Conservation (phyloP, 2,113 vertebrate genomes). For the Brachionichthys hirsutus region DNA sequence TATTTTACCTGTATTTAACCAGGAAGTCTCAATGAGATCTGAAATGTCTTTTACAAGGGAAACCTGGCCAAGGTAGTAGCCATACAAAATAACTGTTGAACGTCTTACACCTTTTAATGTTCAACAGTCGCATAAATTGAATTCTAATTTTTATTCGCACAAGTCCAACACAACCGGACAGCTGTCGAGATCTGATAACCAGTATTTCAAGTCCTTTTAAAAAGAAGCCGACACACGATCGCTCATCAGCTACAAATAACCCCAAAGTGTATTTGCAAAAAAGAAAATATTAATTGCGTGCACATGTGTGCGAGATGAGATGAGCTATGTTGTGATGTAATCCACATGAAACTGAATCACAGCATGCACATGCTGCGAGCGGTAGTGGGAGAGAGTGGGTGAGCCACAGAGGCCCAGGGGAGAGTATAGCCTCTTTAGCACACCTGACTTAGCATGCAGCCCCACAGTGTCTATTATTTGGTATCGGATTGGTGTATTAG, state of each 20-base stretch:
- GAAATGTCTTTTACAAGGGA: too few species aligned
- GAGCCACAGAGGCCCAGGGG: constrained; percentile 25
- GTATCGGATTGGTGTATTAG: constrained; percentile 65
- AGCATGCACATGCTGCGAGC: constrained; percentile 50
- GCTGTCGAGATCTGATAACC: constrained; percentile 12
- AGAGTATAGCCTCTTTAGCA: constrained; percentile 26
- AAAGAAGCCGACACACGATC: constrained; percentile 22
- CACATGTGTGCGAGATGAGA: constrained; percentile 34
- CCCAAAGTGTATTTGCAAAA: constrained; percentile 17
- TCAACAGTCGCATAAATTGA: neutral
- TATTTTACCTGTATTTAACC: too few species aligned
- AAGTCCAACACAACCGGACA: constrained; percentile 7
- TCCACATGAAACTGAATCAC: constrained; percentile 69
- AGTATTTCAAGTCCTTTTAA: constrained; percentile 30
- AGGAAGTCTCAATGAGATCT: too few species aligned
- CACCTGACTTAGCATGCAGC: constrained; percentile 59
- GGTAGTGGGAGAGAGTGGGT: constrained; percentile 16
- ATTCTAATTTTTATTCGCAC: constrained; percentile 12
- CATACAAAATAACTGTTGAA: neutral
- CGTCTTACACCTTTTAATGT: neutral
- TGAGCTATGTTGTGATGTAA: constrained; percentile 72
- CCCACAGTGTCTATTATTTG: constrained; percentile 57
- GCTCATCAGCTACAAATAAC: constrained; percentile 40
- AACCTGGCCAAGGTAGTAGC: too few species aligned
- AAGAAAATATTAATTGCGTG: constrained; percentile 43